phyloP scores from a whole-genome alignment of 1,140 invertebrate genomes.

The Camponotus vicinus region DNA sequence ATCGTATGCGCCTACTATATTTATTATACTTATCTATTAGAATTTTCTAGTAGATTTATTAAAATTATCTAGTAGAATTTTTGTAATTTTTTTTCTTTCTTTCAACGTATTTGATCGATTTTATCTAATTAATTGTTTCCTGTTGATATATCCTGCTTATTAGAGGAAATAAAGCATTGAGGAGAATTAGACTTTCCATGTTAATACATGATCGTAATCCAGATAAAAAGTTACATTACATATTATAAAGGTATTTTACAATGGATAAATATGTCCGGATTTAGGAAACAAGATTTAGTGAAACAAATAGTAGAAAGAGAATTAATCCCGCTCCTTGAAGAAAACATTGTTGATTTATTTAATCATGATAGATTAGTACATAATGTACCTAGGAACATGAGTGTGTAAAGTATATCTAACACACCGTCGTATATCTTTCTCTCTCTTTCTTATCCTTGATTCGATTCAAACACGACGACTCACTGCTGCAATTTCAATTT shows the following conservation, averaged over 20 bases:
- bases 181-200: background rate
- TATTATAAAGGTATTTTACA: background rate
- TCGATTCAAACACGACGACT: background rate
- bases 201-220: background rate
- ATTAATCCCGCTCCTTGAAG: background rate
- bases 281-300: background rate
- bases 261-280: background rate
- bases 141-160: background rate
- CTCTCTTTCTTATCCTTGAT: background rate
- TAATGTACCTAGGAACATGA: conserved; percentile 36
- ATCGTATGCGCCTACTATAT: background rate
- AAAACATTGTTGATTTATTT: conserved; percentile 45
- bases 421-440: background rate
- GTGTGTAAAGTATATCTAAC: conserved; percentile 10
- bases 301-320: background rate
- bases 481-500: conserved; percentile 28
- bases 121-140: background rate
- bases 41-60: too few species aligned
- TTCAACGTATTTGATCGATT: conserved; percentile 13
- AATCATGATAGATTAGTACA: conserved; percentile 22
- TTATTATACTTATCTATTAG: background rate
- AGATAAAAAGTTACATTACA: background rate
- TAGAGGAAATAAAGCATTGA: background rate
- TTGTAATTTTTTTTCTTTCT: conserved; percentile 5
- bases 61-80: background rate